Evolutionary conservation across 2,888 invertebrate species (phyloP), one percentile per base, ranked within the genome.

Genomic region (Cetonia aurata): DNA sequence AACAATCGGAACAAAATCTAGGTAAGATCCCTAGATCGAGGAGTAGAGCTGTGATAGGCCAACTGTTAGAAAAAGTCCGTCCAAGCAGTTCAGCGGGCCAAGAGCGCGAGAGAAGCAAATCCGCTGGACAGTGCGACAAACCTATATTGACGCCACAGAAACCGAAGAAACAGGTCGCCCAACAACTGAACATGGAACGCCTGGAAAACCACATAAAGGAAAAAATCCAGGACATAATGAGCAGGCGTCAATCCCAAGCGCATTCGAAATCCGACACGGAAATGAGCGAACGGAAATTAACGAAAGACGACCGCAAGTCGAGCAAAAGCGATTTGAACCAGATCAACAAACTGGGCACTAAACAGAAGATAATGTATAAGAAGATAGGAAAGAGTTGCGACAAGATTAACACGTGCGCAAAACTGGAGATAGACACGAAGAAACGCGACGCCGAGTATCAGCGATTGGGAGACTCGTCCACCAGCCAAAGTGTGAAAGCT

Each of bases 51-150:
- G 86, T 89, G 6, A 79, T 89, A 46, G 87, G 87, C 67, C 88
- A 89, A 75, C 79, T 89, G 52, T 85, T 89, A 33, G 89, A 89
- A 72, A 89, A 88, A 79, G 88, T 88, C 15, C 81, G 86, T 44
- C 83, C 83, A 25, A 80, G 79, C 72, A 76, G 79, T 48, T 83
- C 83, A 8, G 81, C 79, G 71, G 76, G 80, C 8, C 83, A 83
- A 73, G 83, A 84, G 71, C 76, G 83, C 25, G 84, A 84, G 75
- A 77, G 84, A 6, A 83, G 83, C 72, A 84, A 84, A 77, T 84
- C 83, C 1, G 83, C 82, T 0, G 81, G 82, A 3, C 81, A 82
- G 46, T 75, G 78, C 0, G 82, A 83, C 46, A 83, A 82, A 70
- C 56, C 74, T 0, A 25, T 59, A 52, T 52, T 57, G 17, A 80